Percentiles rank a stretch among this genome's conserved stretches.
phyloP scores from a whole-genome alignment of 2,113 vertebrate genomes.

The Serranochromis macrocephalus region DNA sequence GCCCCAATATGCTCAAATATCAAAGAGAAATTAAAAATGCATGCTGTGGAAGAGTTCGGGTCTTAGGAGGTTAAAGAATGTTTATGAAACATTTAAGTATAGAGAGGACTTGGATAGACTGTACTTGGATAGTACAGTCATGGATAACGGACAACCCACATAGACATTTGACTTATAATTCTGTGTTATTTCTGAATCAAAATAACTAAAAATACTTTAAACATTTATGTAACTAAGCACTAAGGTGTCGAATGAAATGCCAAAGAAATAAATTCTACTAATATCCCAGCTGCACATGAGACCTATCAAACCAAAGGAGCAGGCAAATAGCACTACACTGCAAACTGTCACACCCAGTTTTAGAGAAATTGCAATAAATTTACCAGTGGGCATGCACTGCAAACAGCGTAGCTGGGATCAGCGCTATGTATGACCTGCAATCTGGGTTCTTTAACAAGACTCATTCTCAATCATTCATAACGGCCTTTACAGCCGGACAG shows the following conservation, averaged over 20 bases:
- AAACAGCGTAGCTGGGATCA: not conserved
- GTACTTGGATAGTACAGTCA: not conserved
- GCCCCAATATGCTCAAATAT: not conserved
- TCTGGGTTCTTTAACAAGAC: not conserved
- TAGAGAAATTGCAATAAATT: not conserved
- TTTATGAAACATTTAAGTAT: not conserved
- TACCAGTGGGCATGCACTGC: not conserved
- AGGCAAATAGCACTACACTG: not conserved
- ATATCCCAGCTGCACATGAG: not conserved
- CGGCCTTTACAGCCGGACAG: not conserved
- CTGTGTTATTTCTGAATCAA: not conserved
- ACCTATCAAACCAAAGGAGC: not conserved
- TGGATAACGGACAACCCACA: not conserved
- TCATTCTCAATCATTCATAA: not conserved
- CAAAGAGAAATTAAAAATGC: not conserved
- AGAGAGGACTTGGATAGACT: not conserved
- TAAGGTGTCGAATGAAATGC: not conserved
- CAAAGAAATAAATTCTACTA: not conserved
- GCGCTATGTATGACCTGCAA: not conserved
- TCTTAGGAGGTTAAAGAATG: not conserved
- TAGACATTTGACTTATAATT: not conserved
- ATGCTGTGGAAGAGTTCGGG: not conserved
- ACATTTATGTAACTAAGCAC: not conserved
- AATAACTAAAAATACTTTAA: not conserved
- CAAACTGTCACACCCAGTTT: not conserved